Conservation (phyloP, 2,797 vertebrate genomes). For the Trichosurus vulpecula region DNA sequence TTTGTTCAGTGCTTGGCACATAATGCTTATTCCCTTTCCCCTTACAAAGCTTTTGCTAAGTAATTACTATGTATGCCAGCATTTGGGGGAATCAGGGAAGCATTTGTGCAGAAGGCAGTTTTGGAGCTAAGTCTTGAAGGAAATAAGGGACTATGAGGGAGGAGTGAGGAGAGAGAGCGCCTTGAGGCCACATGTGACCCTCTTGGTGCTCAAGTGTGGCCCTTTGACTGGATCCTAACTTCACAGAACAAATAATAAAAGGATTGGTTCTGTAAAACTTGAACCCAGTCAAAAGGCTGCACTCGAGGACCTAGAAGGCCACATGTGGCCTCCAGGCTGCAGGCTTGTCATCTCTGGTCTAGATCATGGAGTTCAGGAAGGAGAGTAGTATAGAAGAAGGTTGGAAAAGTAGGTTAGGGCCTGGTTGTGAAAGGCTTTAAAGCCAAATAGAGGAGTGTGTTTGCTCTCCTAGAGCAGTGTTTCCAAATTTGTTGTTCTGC, state of each 20-base stretch:
- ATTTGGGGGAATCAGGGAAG: neutral
- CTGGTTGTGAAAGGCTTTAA: neutral
- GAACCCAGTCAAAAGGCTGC: too few species aligned
- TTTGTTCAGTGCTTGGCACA: neutral
- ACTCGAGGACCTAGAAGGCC: too few species aligned
- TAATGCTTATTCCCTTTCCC: neutral
- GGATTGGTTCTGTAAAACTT: too few species aligned
- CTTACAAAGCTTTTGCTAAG: neutral
- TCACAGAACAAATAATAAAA: too few species aligned
- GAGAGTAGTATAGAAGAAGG: neutral
- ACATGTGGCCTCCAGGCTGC: too few species aligned
- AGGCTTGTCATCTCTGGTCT: neutral
- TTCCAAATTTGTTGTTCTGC: neutral
- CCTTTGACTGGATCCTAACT: too few species aligned
- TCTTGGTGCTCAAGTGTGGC: too few species aligned
- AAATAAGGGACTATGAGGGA: neutral
- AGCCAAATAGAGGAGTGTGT: neutral
- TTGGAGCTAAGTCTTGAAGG: too few species aligned
- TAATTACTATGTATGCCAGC: neutral
- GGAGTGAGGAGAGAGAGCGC: neutral
- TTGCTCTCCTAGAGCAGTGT: neutral
- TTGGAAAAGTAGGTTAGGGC: neutral
- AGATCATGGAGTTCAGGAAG: neutral
- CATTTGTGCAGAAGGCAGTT: neutral
- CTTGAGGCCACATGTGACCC: too few species aligned